Conservation (phyloP, 64 coral and sea anemone genomes). For the Porites lutea region DNA sequence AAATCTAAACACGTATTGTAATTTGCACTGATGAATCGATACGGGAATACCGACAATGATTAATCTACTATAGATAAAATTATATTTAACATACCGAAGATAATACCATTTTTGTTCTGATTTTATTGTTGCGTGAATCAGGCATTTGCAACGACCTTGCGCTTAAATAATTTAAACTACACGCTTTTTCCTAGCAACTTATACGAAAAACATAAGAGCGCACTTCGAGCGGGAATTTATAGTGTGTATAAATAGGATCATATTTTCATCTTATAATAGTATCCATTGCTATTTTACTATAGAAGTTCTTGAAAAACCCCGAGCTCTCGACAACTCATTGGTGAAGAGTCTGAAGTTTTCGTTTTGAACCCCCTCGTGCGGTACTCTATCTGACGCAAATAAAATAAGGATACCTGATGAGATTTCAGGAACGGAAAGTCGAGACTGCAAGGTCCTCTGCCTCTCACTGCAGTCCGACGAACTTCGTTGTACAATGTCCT, state of each 20-base stretch:
- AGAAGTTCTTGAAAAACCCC: background rate
- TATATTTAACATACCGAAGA: background rate
- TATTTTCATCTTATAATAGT: background rate
- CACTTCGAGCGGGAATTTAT: background rate
- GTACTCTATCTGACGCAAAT: too few species aligned
- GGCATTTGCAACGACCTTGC: background rate
- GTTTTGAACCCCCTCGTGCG: background rate
- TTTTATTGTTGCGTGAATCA: background rate
- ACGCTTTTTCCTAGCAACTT: background rate
- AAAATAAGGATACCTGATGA: slow-evolving; percentile 42
- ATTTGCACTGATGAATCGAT: background rate
- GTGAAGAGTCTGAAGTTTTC: background rate
- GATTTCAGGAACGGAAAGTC: slow-evolving; percentile 66
- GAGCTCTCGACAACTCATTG: background rate
- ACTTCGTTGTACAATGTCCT: slow-evolving; percentile 56
- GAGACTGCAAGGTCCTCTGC: slow-evolving; percentile 35
- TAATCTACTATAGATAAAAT: background rate
- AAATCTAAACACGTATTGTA: too few species aligned
- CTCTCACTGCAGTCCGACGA: slow-evolving; percentile 71
- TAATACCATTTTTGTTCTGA: background rate
- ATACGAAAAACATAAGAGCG: background rate
- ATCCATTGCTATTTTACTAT: background rate
- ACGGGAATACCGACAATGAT: background rate
- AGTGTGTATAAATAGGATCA: background rate
- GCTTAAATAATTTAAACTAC: background rate